These are phyloP conservation scores for Cotesia typhae DNA, from an alignment of 1,140 invertebrate species.

Conservation along the genomic window DNA sequence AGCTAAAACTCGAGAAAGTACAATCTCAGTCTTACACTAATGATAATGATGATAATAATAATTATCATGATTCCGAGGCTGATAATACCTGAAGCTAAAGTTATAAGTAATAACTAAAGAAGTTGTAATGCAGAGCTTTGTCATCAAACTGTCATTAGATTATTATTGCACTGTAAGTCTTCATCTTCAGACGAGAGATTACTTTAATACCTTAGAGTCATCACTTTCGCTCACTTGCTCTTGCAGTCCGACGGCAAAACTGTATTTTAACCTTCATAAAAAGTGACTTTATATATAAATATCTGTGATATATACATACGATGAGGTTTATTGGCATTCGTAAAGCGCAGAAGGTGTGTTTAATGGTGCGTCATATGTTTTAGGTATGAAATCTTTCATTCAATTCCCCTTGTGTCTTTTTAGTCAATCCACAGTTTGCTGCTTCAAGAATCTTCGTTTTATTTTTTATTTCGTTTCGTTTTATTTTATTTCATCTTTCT, in stretches of 20 bases:
- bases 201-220: slow-evolving; percentile 9
- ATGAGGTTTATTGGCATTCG: slow-evolving; percentile 22
- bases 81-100: too few relatives aligned
- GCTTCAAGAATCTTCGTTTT: slow-evolving; percentile 6
- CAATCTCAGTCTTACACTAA: too few relatives aligned
- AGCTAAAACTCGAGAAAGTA: too few relatives aligned
- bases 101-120: too few relatives aligned
- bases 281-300: slow-evolving; percentile 14
- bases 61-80: too few relatives aligned
- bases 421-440: slow-evolving; percentile 1
- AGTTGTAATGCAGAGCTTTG: background rate
- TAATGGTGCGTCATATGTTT: slow-evolving; percentile 24
- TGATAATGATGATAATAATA: too few relatives aligned
- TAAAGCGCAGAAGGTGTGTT: slow-evolving; percentile 22
- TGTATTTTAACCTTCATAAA: background rate
- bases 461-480: background rate
- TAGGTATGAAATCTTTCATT: slow-evolving; percentile 16
- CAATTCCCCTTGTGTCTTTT: slow-evolving; percentile 8
- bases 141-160: slow-evolving; percentile 17
- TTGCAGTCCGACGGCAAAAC: too few relatives aligned
- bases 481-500: background rate
- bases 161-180: too few relatives aligned
- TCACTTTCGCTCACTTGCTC: too few relatives aligned
- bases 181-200: slow-evolving; percentile 4
- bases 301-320: background rate